Base-by-base conservation (phyloP, 2,797 vertebrate species). In the Leuciscus waleckii region DNA sequence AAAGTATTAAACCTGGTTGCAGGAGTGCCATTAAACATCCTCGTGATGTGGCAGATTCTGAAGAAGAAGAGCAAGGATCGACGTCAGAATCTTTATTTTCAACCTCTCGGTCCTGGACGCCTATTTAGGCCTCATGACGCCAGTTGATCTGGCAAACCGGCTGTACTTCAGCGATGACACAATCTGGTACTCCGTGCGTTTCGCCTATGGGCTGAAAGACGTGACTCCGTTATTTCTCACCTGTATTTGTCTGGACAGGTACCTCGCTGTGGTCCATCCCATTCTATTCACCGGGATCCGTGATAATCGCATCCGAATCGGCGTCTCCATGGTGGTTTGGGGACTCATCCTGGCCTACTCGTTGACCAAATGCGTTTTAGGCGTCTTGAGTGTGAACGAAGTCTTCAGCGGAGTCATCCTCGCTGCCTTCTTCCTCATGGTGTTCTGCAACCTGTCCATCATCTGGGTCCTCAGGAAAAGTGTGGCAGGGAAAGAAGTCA, bases 211-310 rank as follows among this genome's bases (percentile, higher is more conserved):
- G 0, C 21, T 95, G 77, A 96, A 96, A 71, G 94, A 95, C 43
- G 70, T 89, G 0, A 92, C 94, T 0, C 93, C 94, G 0, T 89
- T 95, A 11, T 95, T 95, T 83, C 92, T 96, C 77, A 93, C 93
- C 75, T 95, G 95, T 39, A 95, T 96, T 81, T 95, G 94, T 69
- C 63, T 95, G 21, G 94, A 96, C 86, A 94, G 95, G 82, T 95
- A 96, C 82, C n/a, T 93, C 3, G 95, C 95, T 0, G 95, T 95
- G 81, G 94, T 95, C 35, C 93, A 95, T 76, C 95, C 95, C 0
- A 86, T 96, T 0, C 9, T 94, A 1, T 96, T 95, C 89, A 88
- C 90, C 0, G 67, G 89, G 1, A 89, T 93, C 84, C 93, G 91
- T 1, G 91, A 94, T 91, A 94, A 92, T 71, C 91, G 86, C 75